A percentile compares a stretch with the other conserved stretches of the same genome.
phyloP scores from a whole-genome alignment of 2,113 vertebrate species.

The Tor tambroides region DNA sequence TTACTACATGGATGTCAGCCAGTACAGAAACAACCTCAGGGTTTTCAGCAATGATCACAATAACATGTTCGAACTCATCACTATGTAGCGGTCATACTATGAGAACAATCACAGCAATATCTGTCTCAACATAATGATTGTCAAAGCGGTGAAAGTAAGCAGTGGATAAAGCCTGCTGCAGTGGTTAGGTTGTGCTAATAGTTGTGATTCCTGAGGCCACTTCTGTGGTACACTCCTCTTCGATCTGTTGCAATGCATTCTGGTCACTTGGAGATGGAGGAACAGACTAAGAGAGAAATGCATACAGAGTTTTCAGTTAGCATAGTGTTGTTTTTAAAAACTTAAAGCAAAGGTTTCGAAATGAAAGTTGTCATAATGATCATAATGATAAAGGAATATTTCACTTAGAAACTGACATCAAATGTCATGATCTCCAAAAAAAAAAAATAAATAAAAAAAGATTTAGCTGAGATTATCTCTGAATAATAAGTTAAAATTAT shows the following conservation, averaged over 20 bases:
- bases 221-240: conserved; percentile 61
- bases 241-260: conserved; percentile 74
- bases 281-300: conserved; percentile 75
- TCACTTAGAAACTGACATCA: not conserved
- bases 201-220: not conserved
- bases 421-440: no score
- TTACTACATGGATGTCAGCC: not conserved
- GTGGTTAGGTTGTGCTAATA: not conserved
- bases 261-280: conserved; percentile 82
- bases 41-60: not conserved
- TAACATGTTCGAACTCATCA: conserved; percentile 11
- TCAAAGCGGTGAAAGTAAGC: not conserved
- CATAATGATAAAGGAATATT: not conserved
- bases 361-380: not conserved
- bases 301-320: conserved; percentile 49
- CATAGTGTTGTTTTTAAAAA: not conserved
- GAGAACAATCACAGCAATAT: not conserved
- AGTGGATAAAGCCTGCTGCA: not conserved
- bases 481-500: no score
- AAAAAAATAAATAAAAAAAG: no score
- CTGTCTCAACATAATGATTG: not conserved
- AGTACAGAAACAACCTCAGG: conserved; percentile 25
- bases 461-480: not conserved
- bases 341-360: not conserved
- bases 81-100: not conserved